These are phyloP conservation scores for Zaprionus davidi DNA, from an alignment of 1,140 invertebrate species.

Conservation along the genomic window DNA sequence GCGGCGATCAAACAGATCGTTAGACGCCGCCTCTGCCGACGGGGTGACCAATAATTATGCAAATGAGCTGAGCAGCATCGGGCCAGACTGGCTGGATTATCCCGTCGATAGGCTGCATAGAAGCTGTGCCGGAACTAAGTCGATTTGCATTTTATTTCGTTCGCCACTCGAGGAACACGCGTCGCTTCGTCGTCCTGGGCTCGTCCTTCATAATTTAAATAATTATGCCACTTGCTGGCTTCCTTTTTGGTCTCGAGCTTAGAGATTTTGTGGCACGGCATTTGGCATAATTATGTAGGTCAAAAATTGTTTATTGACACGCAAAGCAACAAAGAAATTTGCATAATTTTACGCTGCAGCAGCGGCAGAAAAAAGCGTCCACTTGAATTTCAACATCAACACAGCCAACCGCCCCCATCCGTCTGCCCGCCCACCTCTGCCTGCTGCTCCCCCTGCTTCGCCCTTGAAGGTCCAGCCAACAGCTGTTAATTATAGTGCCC, in stretches of 20 bases:
- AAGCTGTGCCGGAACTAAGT: constrained; percentile 77
- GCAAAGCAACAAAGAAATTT: constrained; percentile 81
- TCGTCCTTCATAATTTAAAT: constrained; percentile 81
- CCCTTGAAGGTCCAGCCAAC: constrained; percentile 45
- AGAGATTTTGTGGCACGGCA: constrained; percentile 77
- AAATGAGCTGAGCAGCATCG: constrained; percentile 56
- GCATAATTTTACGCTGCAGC: constrained; percentile 81
- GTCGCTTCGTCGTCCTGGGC: constrained; percentile 37
- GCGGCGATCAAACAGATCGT: constrained; percentile 70
- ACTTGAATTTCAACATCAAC: constrained; percentile 2
- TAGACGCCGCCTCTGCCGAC: constrained; percentile 70
- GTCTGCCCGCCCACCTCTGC: neutral
- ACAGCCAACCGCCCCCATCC: neutral
- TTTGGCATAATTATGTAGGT: constrained; percentile 83
- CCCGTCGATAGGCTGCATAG: constrained; percentile 64
- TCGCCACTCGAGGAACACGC: constrained; percentile 73
- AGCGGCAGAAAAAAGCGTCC: constrained; percentile 21
- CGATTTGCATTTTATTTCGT: constrained; percentile 65
- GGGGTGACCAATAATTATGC: constrained; percentile 77
- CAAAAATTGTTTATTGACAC: constrained; percentile 83
- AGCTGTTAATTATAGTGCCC: constrained; percentile 78
- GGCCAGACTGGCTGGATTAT: constrained; percentile 64
- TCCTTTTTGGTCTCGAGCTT: constrained; percentile 68
- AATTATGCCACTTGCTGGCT: constrained; percentile 82
- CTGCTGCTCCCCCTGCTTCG: neutral